Base-by-base conservation (phyloP, 2,113 vertebrate genomes). In the Centropus unirufus region DNA sequence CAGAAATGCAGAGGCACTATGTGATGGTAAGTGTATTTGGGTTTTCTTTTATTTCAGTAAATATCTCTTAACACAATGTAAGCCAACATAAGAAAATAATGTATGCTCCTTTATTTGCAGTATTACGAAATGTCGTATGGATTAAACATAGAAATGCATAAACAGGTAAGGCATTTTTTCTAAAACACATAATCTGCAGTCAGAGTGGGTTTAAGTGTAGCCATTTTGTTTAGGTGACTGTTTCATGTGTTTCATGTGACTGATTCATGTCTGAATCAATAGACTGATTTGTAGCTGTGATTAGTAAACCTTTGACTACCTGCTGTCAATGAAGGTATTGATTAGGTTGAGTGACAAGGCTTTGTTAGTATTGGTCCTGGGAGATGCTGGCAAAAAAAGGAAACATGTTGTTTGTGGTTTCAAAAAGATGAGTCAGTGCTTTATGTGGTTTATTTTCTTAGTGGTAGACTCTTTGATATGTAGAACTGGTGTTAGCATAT, bases 1-100 rank as follows among this genome's bases (percentile, higher is more conserved):
- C 99, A 15, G 99, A 99, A 98, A 99, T 99, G 99, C 99, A 99
- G 98, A 98, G 99, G 92, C 99, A 99, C 97, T 99, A 99, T 94
- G 99, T 99, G 95, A 99, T 99, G 99, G 99, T 99, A 98, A 98
- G 99, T 97, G 49, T 94, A 79, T 75, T 62, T 78, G 68, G 3
- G 82, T 87, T 91, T 94, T 68, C 34, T 86, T 87, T 87, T 77
- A 46, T 63, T 73, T 42, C 39, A 27, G 58, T 57, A 47, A 93
- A 78, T 90, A 79, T 32, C 11, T 91, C 30, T 22, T 63, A 70
- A 49, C 69, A 54, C 5, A 39, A 8, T 19, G 24, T 82, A 44
- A 36, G 4, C 61, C 52, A 75, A 32, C 15, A 42, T 82, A 51
- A 64, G 22, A 73, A 92, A 81, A 90, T 93, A 88, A 97, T 49